These are phyloP conservation scores for Lindbergichthys nudifrons DNA, from an alignment of 2,797 vertebrate genomes.

Conservation along the genomic window DNA sequence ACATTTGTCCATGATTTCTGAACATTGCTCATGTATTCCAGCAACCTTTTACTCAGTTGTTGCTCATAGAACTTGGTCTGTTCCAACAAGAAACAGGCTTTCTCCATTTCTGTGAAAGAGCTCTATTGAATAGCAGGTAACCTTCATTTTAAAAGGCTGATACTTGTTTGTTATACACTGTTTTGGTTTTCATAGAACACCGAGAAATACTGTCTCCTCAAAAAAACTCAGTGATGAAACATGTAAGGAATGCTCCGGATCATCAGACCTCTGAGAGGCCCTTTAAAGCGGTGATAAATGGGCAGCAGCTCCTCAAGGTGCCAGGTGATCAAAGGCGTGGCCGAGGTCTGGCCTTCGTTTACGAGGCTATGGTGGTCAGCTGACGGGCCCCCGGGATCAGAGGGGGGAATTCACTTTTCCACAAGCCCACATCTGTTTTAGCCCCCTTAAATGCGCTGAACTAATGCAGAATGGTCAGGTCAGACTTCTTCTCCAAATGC, in stretches of 20 bases:
- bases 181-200: conserved; percentile 6
- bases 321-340: conserved; percentile 74
- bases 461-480: conserved; percentile 54
- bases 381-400: conserved; percentile 38
- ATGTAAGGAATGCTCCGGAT: conserved; percentile 49
- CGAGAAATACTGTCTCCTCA: conserved; percentile 1
- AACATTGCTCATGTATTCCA: neutral
- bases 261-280: conserved; percentile 34
- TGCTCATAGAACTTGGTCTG: neutral
- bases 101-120: neutral
- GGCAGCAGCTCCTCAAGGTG: conserved; percentile 57
- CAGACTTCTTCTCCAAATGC: conserved; percentile 22
- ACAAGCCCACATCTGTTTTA: conserved; percentile 42
- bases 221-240: conserved; percentile 21
- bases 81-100: neutral
- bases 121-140: neutral
- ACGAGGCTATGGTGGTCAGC: conserved; percentile 52
- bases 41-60: neutral
- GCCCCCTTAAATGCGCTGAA: conserved; percentile 57
- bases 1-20: no score
- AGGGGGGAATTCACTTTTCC: conserved; percentile 55
- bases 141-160: neutral
- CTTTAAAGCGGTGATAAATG: conserved; percentile 72
- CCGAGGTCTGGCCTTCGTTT: conserved; percentile 66
- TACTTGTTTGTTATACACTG: neutral